These are phyloP conservation scores for Apogon hyalosoma DNA, from an alignment of 2,797 vertebrate genomes.

Conservation along the genomic window DNA sequence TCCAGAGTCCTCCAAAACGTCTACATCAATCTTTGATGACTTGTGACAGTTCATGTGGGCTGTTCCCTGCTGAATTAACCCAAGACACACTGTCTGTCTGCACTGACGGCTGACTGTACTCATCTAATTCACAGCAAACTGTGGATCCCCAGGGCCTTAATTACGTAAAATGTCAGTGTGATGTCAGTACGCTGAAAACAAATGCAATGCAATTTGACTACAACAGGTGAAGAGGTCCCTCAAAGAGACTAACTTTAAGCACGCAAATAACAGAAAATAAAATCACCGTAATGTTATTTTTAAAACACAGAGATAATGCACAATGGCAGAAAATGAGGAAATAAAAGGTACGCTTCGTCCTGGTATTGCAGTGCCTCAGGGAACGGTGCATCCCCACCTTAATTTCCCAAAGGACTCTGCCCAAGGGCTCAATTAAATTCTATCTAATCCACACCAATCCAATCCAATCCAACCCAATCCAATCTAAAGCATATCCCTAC, in stretches of 20 bases:
- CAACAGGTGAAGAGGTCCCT: constrained; percentile 15
- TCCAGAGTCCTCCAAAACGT: constrained; percentile 48
- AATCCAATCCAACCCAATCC: too few relatives aligned
- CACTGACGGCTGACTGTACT: constrained; percentile 29
- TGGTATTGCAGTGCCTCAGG: too few relatives aligned
- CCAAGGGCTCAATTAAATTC: too few relatives aligned
- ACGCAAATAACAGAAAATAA: too few relatives aligned
- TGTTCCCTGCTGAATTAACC: constrained; percentile 45
- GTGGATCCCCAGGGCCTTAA: constrained; percentile 48
- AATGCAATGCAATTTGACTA: constrained; percentile 30
- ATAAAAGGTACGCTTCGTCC: not conserved
- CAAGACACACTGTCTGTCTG: constrained; percentile 44
- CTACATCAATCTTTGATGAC: constrained; percentile 65
- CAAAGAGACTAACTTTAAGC: not conserved
- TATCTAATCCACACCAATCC: too few relatives aligned
- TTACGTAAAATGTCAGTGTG: constrained; percentile 51
- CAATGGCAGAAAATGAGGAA: not conserved
- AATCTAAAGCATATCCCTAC: too few relatives aligned
- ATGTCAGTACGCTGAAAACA: constrained; percentile 30
- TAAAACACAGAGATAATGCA: not conserved
- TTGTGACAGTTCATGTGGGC: constrained; percentile 55
- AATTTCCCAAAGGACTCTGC: too few relatives aligned
- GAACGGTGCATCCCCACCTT: too few relatives aligned
- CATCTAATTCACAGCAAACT: constrained; percentile 36
- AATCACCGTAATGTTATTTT: not conserved